Evolutionary conservation across 2,113 vertebrate species (phyloP), one percentile per base, ranked within the genome.

Genomic region (Callocephalon fimbriatum): DNA sequence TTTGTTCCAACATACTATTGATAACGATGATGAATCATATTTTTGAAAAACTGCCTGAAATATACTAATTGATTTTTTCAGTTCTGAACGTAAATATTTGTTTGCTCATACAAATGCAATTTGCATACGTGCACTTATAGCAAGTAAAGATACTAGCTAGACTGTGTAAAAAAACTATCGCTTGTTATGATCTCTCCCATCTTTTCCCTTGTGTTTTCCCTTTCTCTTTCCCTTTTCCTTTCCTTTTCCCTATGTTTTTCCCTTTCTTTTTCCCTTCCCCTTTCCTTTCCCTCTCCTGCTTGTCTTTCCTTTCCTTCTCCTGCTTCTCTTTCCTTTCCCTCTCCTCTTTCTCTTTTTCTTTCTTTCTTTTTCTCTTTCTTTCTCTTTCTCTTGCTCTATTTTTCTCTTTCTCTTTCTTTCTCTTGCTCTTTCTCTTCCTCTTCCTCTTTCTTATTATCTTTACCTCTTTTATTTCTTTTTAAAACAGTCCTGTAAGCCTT

Each of bases 31-130:
- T 66, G 21, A 87, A 77, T 37, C 18, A 84, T 5, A 80, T 61
- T 86, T 86, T 93, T 89, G 1, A 66, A 83, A 94, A 93, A 65
- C 26, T 66, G 5, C n/a, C 40, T 80, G 31, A 86, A 91, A 84
- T 37, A 86, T 12, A 40, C 1, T 3, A 16, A 73, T 12, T 1
- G 2, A 0, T 22, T 68, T 86, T 77, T 83, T 68, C 40, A 80
- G 14, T 93, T 86, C n/a, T 81, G 27, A 19, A 66, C 1, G 6
- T 35, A 85, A 90, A 82, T 90, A 72, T 75, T 86, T 53, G 15
- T 62, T 88, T 83, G 13, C 9, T 32, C 25, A 40, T 80, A 59
- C 3, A 84, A 65, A 77, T 48, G 8, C 8, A 53, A 63, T 47
- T 73, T 58, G 29, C 48, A 35, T 35, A 54, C 7, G 48, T 37